phyloP scores from a whole-genome alignment of 2,113 vertebrate species.

The Toxostoma redivivum region DNA sequence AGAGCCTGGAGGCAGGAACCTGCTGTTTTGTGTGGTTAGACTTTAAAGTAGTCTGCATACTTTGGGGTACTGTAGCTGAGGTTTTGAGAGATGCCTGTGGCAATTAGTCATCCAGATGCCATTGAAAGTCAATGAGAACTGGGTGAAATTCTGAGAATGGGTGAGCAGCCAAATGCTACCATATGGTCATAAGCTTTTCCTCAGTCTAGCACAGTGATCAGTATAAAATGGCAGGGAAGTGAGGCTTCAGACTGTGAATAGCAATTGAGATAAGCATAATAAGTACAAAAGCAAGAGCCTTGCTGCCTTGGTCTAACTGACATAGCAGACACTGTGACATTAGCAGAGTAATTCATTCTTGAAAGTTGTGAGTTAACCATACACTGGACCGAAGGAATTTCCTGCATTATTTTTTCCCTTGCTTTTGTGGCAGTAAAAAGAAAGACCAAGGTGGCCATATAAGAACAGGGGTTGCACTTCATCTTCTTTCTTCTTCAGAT shows the following conservation, averaged over 20 bases:
- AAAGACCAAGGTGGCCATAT: neutral
- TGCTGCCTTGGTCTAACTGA: neutral
- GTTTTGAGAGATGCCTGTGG: neutral
- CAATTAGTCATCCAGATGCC: conserved; percentile 15
- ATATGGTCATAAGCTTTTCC: conserved; percentile 17
- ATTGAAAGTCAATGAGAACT: conserved; percentile 31
- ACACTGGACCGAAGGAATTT: neutral
- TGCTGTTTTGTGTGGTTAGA: neutral
- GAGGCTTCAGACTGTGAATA: conserved; percentile 1
- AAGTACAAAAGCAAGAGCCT: neutral
- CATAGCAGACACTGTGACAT: neutral
- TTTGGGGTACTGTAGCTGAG: neutral
- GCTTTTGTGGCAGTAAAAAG: neutral
- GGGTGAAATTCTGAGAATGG: conserved; percentile 15
- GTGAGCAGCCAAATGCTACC: conserved; percentile 30
- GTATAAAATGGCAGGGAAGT: neutral
- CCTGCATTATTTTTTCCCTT: neutral
- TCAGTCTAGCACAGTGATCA: neutral
- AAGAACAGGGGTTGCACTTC: neutral
- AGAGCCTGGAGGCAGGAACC: neutral
- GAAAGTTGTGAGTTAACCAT: neutral
- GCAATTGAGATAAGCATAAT: neutral
- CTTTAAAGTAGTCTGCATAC: neutral
- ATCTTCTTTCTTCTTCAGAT: neutral
- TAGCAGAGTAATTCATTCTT: neutral